These are phyloP conservation scores for Pica pica DNA, from an alignment of 2,113 vertebrate species.

Conservation along the genomic window DNA sequence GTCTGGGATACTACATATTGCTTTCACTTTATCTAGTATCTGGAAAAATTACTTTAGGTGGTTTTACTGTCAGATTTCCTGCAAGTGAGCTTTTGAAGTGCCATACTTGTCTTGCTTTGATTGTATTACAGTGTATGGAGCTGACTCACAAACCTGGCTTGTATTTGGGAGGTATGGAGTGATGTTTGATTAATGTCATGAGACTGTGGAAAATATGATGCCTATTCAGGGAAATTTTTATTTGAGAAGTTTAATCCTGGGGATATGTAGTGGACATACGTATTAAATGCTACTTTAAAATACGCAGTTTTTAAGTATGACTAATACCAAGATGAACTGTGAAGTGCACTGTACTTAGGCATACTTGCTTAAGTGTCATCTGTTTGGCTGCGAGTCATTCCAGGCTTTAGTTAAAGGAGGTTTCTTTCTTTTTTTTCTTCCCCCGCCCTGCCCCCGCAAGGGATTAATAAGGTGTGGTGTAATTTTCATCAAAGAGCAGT, in stretches of 20 bases:
- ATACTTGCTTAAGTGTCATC: neutral
- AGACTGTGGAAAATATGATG: neutral
- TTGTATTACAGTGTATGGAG: neutral
- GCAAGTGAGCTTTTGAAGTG: neutral
- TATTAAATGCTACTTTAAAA: neutral
- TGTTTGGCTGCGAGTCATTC: slow-evolving; percentile 19
- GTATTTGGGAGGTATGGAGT: neutral
- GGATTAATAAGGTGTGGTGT: slow-evolving; percentile 14
- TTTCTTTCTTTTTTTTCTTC: slow-evolving; percentile 15
- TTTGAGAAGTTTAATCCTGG: neutral
- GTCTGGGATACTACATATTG: neutral
- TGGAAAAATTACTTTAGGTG: neutral
- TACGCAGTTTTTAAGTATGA: neutral
- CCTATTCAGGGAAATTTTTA: neutral
- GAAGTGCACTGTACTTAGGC: slow-evolving; percentile 18
- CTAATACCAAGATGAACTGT: slow-evolving; percentile 35
- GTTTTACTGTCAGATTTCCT: neutral
- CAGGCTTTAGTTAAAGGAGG: slow-evolving; percentile 18
- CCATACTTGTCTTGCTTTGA: neutral
- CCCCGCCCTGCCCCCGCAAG: neutral
- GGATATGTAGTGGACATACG: neutral
- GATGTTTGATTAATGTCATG: neutral
- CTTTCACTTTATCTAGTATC: neutral
- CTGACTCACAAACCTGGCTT: neutral
- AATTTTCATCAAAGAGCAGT: slow-evolving; percentile 26